Conservation (phyloP, 2,797 vertebrate species). For the Channa striata region DNA sequence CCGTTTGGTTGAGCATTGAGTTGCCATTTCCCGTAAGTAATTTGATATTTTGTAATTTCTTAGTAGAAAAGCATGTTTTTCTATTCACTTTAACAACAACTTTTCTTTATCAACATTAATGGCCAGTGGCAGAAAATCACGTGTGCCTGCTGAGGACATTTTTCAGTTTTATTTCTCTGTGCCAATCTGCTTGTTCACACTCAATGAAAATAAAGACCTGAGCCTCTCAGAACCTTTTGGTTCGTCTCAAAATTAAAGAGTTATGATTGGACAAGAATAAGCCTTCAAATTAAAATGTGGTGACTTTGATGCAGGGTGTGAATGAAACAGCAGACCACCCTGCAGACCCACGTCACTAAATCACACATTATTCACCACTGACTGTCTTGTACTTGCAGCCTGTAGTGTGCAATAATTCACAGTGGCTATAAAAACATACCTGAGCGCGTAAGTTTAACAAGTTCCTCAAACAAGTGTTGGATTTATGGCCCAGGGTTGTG, state of each 20-base stretch:
- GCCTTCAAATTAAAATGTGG: background rate
- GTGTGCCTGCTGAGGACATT: too few relatives aligned
- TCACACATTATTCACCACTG: slow-evolving; percentile 3
- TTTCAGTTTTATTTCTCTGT: too few relatives aligned
- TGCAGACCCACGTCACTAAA: background rate
- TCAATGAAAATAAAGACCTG: too few relatives aligned
- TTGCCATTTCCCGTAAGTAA: too few relatives aligned
- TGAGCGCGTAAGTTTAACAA: slow-evolving; percentile 24
- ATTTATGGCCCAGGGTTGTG: background rate
- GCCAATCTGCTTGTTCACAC: too few relatives aligned
- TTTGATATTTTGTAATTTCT: too few relatives aligned
- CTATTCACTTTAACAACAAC: too few relatives aligned
- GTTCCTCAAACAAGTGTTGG: background rate
- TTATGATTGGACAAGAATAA: background rate
- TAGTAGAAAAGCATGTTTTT: too few relatives aligned
- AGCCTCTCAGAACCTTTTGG: background rate
- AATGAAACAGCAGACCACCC: slow-evolving; percentile 21
- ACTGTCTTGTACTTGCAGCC: background rate
- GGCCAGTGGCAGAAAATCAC: too few relatives aligned
- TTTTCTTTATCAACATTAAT: too few relatives aligned
- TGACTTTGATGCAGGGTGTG: background rate
- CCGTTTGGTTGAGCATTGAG: too few relatives aligned
- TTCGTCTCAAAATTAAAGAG: background rate
- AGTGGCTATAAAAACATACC: slow-evolving; percentile 32
- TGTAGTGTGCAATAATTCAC: slow-evolving; percentile 21